These are phyloP conservation scores for Samia ricini DNA, from an alignment of 1,140 invertebrate genomes.

Conservation along the genomic window DNA sequence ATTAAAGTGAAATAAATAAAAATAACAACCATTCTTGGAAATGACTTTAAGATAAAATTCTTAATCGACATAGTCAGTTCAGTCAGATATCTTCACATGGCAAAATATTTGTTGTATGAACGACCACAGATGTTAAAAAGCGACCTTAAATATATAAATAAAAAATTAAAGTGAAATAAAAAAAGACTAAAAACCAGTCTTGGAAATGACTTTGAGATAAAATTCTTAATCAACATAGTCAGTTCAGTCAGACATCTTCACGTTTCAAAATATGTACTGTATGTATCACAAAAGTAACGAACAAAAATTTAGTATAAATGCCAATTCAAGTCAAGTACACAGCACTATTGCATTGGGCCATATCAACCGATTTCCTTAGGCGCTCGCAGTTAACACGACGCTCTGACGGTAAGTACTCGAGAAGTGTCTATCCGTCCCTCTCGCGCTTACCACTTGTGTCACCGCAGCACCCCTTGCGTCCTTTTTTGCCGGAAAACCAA, in stretches of 20 bases:
- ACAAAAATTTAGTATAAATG: not conserved
- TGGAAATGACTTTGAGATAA: too few species aligned
- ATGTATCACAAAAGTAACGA: not conserved
- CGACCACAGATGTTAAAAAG: too few species aligned
- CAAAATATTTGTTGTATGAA: too few species aligned
- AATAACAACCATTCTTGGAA: too few species aligned
- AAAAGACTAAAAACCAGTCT: too few species aligned
- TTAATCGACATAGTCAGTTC: too few species aligned
- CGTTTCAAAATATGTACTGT: not conserved
- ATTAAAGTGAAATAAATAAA: too few species aligned
- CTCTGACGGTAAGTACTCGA: constrained; percentile 66
- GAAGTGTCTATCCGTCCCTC: constrained; percentile 65
- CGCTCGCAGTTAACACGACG: constrained; percentile 57
- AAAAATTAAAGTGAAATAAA: too few species aligned
- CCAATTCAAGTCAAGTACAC: constrained; percentile 34
- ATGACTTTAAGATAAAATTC: too few species aligned
- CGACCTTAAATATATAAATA: too few species aligned
- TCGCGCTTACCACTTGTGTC: constrained; percentile 33
- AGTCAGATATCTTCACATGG: too few species aligned
- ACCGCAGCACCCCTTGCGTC: constrained; percentile 37
- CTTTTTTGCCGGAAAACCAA: constrained; percentile 56
- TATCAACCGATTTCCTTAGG: constrained; percentile 53
- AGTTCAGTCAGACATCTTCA: not conserved
- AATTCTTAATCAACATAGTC: too few species aligned
- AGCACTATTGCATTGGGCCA: constrained; percentile 34